Percentiles rank a stretch among this genome's conserved stretches.
These are phyloP conservation scores for Porphyrio hochstetteri DNA, from an alignment of 2,113 vertebrate species.

Conservation along the genomic window DNA sequence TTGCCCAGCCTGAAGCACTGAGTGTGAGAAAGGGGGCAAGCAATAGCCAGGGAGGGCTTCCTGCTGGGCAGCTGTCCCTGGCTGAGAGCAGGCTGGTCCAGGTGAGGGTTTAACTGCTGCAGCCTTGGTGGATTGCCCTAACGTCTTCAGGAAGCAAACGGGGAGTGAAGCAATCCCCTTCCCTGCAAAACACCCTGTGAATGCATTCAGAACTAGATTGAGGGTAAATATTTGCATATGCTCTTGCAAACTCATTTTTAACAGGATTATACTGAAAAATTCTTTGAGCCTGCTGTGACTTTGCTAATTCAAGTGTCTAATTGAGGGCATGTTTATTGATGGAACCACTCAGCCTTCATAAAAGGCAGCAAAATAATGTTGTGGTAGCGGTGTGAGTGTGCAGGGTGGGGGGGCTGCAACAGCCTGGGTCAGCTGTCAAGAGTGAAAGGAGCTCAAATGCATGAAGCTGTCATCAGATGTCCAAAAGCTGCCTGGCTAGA, in stretches of 20 bases:
- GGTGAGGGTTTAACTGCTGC: neutral
- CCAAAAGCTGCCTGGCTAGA: accelerated
- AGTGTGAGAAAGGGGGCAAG: neutral
- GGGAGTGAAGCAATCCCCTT: neutral
- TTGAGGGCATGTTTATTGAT: neutral
- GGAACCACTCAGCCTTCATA: neutral
- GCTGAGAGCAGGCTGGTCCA: neutral
- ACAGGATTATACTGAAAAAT: neutral
- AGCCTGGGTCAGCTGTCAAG: neutral
- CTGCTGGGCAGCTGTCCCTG: neutral
- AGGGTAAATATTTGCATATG: neutral
- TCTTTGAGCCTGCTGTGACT: neutral
- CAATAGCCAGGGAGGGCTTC: neutral
- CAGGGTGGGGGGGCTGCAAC: neutral
- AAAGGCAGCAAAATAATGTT: neutral
- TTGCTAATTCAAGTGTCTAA: neutral
- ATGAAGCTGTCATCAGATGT: neutral
- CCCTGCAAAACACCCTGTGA: neutral
- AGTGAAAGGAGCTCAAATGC: neutral
- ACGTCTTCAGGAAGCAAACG: neutral
- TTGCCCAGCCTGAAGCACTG: neutral
- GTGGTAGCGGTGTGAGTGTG: neutral
- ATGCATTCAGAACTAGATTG: neutral
- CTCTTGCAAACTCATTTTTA: neutral
- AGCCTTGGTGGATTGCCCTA: neutral